Conservation (phyloP, 2,888 invertebrate species). For the Oscheius sp. region DNA sequence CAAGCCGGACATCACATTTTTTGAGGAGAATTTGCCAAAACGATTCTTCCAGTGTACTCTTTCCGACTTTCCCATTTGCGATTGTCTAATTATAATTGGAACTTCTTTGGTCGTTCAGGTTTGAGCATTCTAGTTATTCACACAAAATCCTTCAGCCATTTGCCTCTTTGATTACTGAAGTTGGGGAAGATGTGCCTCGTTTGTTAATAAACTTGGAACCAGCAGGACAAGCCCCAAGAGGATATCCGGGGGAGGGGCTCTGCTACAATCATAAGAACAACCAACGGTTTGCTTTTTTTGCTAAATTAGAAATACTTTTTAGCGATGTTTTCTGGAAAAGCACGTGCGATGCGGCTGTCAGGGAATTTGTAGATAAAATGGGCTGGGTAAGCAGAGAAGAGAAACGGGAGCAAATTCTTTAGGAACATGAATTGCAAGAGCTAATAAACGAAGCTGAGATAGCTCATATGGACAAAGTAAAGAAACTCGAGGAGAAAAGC, state of each 20-base stretch:
- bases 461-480: not conserved
- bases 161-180: conserved; percentile 84
- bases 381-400: too few relatives aligned
- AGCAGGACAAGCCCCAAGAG: conserved; percentile 74
- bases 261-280: conserved; percentile 44
- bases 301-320: conserved; percentile 14
- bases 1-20: conserved; percentile 95
- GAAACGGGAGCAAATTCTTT: too few relatives aligned
- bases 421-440: conserved; percentile 59
- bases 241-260: conserved; percentile 24
- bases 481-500: not conserved
- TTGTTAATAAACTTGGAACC: conserved; percentile 87
- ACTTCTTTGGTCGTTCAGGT: conserved; percentile 90
- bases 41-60: conserved; percentile 77
- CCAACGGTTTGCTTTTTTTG: conserved; percentile 31
- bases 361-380: conserved; percentile 70
- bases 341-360: conserved; percentile 71
- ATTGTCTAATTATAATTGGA: conserved; percentile 91
- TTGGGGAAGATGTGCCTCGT: conserved; percentile 81
- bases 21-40: conserved; percentile 87
- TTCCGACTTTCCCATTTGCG: conserved; percentile 83
- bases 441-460: conserved; percentile 28
- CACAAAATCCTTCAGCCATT: too few relatives aligned
- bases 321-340: conserved; percentile 72
- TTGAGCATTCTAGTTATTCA: too few relatives aligned